Evolutionary conservation across 2,797 vertebrate genomes (phyloP), one percentile per base, ranked within the genome.

Genomic region (Rhynchotus rufescens): DNA sequence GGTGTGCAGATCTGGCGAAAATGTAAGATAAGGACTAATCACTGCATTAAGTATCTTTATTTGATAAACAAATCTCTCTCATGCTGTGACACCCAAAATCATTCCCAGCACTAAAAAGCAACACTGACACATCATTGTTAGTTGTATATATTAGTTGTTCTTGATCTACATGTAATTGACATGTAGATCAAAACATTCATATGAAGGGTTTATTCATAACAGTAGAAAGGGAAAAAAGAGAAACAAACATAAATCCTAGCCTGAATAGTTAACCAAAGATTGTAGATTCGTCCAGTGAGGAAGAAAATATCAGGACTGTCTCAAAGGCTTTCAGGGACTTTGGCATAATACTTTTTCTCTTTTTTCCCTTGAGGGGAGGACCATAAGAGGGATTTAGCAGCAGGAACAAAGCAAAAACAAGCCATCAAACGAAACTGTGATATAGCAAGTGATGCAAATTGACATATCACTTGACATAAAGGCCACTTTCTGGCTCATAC

Each of bases 21-120:
- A 93, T 87, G 87, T 93, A 80, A 80, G 74, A 60, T 47, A 72
- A 25, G 66, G 45, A 83, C 88, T 84, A 93, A 52, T 28, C 12
- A 38, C 42, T 68, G 10, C 80, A 90, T 90, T 83, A 73, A 92
- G 19, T 23, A 78, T 38, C 21, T 87, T 80, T 78, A 75, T 80
- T 38, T 80, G 67, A 59, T 85, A 90, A 93, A 78, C 21, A 20
- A 20, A n/a, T 56, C 30, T 88, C 7, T 0, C 26, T 75, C 36
- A 16, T 62, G 11, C 45, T 87, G 10, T 72, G 92, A 68, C 65
- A 86, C 45, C 13, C 5, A 1, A 59, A 87, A 34, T 56, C 32
- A 47, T 80, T 72, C 44, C 62, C 42, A 23, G 7, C 30, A 28
- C 65, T 69, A 56, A 87, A 68, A 83, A 92, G 71, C 52, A 61